Evolutionary conservation across 2,888 invertebrate species (phyloP), one percentile per base, ranked within the genome.

Genomic region (Sarcophaga rosellei): DNA sequence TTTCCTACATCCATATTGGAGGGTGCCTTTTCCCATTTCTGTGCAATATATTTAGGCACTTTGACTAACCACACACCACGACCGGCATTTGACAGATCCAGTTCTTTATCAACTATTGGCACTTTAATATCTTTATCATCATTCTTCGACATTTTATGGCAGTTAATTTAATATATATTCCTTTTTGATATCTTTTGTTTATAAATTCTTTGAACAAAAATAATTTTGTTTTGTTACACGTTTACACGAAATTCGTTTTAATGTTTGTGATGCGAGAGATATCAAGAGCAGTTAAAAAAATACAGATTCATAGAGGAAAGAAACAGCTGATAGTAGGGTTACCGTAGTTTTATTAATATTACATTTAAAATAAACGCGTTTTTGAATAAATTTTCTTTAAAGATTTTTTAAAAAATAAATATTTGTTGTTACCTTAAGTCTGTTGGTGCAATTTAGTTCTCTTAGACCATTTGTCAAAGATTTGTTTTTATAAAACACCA

Each of bases 41-140:
- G 97, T 6, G 98, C 97, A 89, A 99, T 96, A 93, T 99, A 99
- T 94, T 99, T 99, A 1, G 99, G 99, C 12, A 97, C 96, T 94
- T 99, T 99, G 0, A 99, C 99, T 10, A 99, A 95, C 99, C 99
- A 99, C 15, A 99, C 98, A 84, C 98, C 98, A 90, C 98, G 95
- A 21, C 96, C 96, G 21, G 97, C 96, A 92, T 98, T 97, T 21
- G 97, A 96, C 76, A 98, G 94, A 94, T 99, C 98, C 88, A 99
- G 94, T 92, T 97, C 97, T 88, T 96, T 95, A 91, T 97, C 97
- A 73, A 95, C 94, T 88, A 96, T 96, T 70, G 91, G 91, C 88
- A 96, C 95, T 59, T 91, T 92, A 3, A 88, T 86, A n/a, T 92
- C 91, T 79, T 91, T 91, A 11, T 93, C 93, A 63, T 93, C 92